These are phyloP conservation scores for Pantherophis vulpinus DNA, from an alignment of 2,797 vertebrate genomes.

Conservation along the genomic window DNA sequence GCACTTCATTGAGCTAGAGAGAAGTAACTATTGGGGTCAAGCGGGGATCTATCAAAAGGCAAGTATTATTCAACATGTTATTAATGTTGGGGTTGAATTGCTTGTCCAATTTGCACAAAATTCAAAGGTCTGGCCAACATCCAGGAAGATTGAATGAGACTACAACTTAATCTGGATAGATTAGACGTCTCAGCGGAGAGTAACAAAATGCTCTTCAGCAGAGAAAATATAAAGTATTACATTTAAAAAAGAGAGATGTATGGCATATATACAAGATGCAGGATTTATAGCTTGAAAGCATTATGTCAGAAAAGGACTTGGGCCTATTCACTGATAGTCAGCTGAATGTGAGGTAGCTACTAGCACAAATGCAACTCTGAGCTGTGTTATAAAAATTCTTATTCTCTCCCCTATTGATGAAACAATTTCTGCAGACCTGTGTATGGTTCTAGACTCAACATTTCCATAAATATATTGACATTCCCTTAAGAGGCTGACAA, in stretches of 20 bases:
- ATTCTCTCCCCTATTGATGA: not conserved
- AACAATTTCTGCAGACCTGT: not conserved
- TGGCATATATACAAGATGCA: not conserved
- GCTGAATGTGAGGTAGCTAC: not conserved
- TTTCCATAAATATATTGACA: not conserved
- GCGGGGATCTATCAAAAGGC: not conserved
- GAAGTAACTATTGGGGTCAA: not conserved
- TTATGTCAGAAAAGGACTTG: not conserved
- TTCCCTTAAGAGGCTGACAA: not conserved
- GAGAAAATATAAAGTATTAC: not conserved
- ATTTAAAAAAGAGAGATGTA: not conserved
- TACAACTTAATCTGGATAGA: not conserved
- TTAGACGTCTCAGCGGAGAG: not conserved
- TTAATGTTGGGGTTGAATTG: not conserved
- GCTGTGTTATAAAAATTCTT: not conserved
- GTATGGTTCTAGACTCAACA: not conserved
- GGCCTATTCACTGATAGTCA: not conserved
- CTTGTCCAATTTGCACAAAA: not conserved
- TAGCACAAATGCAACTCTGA: not conserved
- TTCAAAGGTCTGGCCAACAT: not conserved
- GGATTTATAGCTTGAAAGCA: not conserved
- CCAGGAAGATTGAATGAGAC: not conserved
- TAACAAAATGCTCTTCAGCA: not conserved
- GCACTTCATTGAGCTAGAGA: not conserved
- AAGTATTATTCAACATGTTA: not conserved